A percentile compares a stretch with the other conserved stretches of the same genome.
Conservation (phyloP, 2,888 invertebrate genomes). For the Tortricodes alternella region DNA sequence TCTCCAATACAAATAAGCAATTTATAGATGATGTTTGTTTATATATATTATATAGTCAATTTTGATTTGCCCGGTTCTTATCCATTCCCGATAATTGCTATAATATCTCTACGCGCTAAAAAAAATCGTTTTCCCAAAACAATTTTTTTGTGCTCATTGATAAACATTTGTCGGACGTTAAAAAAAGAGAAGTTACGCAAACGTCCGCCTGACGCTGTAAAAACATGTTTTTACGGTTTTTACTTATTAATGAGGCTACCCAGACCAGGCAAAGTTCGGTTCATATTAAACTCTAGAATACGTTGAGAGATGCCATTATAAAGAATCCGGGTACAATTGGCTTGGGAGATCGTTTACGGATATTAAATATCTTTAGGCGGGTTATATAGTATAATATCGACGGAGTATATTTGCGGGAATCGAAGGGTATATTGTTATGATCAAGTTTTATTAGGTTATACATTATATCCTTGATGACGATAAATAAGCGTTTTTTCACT, state of each 20-base stretch:
- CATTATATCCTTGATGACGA: too few relatives aligned
- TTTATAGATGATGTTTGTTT: too few relatives aligned
- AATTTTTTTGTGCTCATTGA: slow-evolving; percentile 8
- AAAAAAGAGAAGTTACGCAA: slow-evolving; percentile 14
- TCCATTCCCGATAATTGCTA: slow-evolving; percentile 2
- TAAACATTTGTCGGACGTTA: slow-evolving; percentile 10
- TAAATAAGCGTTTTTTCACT: too few relatives aligned
- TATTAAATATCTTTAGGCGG: slow-evolving; percentile 9
- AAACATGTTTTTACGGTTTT: slow-evolving; percentile 21
- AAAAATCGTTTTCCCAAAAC: slow-evolving; percentile 15
- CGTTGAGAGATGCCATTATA: slow-evolving; percentile 1
- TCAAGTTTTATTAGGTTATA: neutral
- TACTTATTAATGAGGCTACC: slow-evolving; percentile 10
- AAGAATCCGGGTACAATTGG: neutral
- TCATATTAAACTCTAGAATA: slow-evolving; percentile 11
- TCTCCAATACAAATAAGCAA: too few relatives aligned
- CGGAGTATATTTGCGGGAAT: neutral
- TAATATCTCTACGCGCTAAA: slow-evolving; percentile 4
- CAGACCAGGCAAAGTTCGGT: slow-evolving; percentile 1
- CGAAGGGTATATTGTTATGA: slow-evolving; percentile 4
- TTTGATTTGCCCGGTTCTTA: slow-evolving; percentile 4
- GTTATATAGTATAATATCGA: too few relatives aligned
- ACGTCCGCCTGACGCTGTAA: neutral
- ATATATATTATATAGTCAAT: too few relatives aligned
- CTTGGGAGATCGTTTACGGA: neutral